Conservation (phyloP, 2,113 vertebrate species). For the Sisor rabdophorus region DNA sequence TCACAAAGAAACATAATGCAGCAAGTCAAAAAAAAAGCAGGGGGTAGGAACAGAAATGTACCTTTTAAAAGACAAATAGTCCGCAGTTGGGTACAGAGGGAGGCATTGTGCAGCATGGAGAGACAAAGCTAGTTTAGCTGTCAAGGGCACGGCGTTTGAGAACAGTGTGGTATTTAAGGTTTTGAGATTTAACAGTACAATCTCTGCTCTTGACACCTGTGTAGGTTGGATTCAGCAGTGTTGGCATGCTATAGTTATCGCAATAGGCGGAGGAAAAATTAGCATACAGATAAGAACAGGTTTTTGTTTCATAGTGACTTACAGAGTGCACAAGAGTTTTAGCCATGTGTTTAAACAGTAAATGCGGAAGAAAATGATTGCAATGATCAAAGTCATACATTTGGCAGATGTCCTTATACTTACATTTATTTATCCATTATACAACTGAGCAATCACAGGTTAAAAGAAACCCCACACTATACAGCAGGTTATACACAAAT, state of each 20-base stretch:
- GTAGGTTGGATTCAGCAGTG: conserved; percentile 4
- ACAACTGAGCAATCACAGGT: too few species aligned
- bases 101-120: background rate
- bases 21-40: background rate
- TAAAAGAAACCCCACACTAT: too few species aligned
- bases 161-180: conserved; percentile 4
- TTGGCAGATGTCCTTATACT: too few species aligned
- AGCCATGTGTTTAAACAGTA: too few species aligned
- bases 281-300: background rate
- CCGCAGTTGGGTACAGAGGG: background rate
- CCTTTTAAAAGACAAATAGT: conserved; percentile 6
- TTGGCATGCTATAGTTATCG: conserved; percentile 14
- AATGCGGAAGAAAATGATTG: too few species aligned
- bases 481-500: too few species aligned
- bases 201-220: conserved; percentile 24
- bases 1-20: background rate
- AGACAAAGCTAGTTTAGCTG: conserved; percentile 30
- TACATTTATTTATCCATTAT: too few species aligned
- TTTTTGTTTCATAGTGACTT: background rate
- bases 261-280: background rate
- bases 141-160: background rate
- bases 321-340: background rate
- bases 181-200: conserved; percentile 26
- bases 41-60: background rate
- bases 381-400: too few species aligned